These are phyloP conservation scores for Heliothis peltigera DNA, from an alignment of 2,888 invertebrate species.

Conservation along the genomic window DNA sequence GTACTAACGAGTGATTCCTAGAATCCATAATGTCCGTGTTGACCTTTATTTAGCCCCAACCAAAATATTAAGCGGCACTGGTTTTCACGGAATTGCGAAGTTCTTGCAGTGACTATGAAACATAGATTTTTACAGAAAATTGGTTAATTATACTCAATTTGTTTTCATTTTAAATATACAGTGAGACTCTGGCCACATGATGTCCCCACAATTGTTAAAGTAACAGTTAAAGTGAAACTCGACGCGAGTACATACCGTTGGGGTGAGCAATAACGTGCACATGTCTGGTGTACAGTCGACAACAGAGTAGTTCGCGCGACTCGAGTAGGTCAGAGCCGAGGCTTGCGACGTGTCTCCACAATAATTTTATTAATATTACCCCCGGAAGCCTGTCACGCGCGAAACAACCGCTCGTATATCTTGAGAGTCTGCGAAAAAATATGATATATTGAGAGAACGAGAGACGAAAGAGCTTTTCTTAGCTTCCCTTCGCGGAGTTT, in stretches of 20 bases:
- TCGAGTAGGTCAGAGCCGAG: conserved; percentile 77
- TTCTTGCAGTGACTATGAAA: conserved; percentile 6
- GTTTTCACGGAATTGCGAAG: conserved; percentile 35
- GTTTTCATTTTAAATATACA: no score
- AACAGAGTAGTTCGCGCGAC: conserved; percentile 59
- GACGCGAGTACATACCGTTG: conserved; percentile 18
- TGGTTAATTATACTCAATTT: background rate
- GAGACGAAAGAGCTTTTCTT: conserved; percentile 84
- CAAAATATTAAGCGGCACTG: conserved; percentile 35
- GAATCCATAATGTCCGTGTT: conserved; percentile 56
- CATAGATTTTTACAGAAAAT: conserved; percentile 8
- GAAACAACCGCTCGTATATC: conserved; percentile 86
- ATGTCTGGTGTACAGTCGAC: conserved; percentile 50
- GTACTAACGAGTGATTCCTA: conserved; percentile 53
- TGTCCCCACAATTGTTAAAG: conserved; percentile 1
- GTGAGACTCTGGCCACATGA: background rate
- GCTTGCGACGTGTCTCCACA: conserved; percentile 84
- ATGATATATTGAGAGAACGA: conserved; percentile 89
- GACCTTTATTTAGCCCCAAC: conserved; percentile 45
- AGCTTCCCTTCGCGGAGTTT: conserved; percentile 80
- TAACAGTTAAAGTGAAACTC: conserved; percentile 24
- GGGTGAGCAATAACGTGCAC: conserved; percentile 39
- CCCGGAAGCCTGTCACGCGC: conserved; percentile 88
- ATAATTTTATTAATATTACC: conserved; percentile 90
- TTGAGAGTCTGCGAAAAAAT: conserved; percentile 84